A percentile compares a stretch with the other conserved stretches of the same genome.
These are phyloP conservation scores for Pristionchus entomophagus DNA, from an alignment of 2,888 invertebrate species.

Conservation along the genomic window DNA sequence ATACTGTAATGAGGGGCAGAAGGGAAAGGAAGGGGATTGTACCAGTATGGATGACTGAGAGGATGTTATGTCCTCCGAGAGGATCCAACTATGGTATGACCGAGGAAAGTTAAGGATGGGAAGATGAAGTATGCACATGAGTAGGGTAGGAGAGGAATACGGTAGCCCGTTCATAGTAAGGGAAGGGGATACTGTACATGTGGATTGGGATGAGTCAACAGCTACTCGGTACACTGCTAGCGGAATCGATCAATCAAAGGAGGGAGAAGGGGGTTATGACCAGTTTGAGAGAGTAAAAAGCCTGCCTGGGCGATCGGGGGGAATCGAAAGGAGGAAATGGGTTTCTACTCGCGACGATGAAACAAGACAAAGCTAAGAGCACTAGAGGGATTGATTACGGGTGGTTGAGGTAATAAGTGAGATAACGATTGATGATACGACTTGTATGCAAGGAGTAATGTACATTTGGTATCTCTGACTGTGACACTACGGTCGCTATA, in stretches of 20 bases:
- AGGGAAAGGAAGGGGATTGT: background rate
- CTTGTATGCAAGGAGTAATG: slow-evolving; percentile 5
- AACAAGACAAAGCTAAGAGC: slow-evolving; percentile 19
- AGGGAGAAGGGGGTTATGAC: slow-evolving; percentile 9
- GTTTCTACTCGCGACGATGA: slow-evolving; percentile 30
- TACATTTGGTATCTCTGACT: slow-evolving; percentile 27
- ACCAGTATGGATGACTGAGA: slow-evolving; percentile 14
- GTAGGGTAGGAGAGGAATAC: slow-evolving; percentile 38
- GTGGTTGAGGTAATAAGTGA: slow-evolving; percentile 19
- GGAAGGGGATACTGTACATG: slow-evolving; percentile 47
- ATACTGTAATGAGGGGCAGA: background rate
- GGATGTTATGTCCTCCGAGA: background rate
- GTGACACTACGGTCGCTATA: slow-evolving; percentile 36
- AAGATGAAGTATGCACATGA: slow-evolving; percentile 42
- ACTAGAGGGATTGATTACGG: background rate
- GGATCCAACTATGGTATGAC: slow-evolving; percentile 37
- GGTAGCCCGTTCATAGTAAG: slow-evolving; percentile 16
- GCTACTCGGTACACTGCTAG: slow-evolving; percentile 28
- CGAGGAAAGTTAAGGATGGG: slow-evolving; percentile 36
- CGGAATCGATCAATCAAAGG: background rate
- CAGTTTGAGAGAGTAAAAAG: slow-evolving; percentile 3
- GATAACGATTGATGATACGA: slow-evolving; percentile 28
- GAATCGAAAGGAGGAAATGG: slow-evolving; percentile 38
- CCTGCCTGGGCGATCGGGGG: slow-evolving; percentile 31
- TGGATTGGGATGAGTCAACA: background rate